Percentiles rank a stretch among this genome's conserved stretches.
Evolutionary conservation across 2,888 invertebrate species (phyloP).

Genomic region (Kuschelorhynchus macadamiae): DNA sequence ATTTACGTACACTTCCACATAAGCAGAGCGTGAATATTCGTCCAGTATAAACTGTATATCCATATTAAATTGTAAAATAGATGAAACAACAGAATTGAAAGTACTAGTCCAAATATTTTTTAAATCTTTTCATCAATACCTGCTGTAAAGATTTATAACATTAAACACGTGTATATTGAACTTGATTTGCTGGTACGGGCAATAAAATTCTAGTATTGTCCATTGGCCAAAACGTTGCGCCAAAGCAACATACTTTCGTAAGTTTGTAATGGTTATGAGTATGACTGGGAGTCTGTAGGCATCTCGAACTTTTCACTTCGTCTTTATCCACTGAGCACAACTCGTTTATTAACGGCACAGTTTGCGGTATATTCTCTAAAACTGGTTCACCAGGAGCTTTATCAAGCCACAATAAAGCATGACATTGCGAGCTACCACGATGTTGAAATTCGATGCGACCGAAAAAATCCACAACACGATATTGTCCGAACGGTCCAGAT

Average conservation of each 20-base stretch:
- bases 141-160: no score
- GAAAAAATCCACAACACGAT: conserved; percentile 60
- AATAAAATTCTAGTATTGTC: conserved; percentile 51
- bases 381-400: conserved; percentile 53
- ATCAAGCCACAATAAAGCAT: conserved; percentile 61
- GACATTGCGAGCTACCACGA: conserved; percentile 37
- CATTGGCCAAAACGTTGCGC: conserved; percentile 59
- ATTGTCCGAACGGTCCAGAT: conserved; percentile 61
- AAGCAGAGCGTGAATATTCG: conserved; percentile 51
- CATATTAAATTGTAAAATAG: conserved; percentile 61
- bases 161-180: not conserved
- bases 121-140: no score
- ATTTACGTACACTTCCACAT: no score
- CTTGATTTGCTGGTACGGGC: conserved; percentile 42
- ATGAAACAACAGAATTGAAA: conserved; percentile 63
- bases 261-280: conserved; percentile 59
- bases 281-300: conserved; percentile 58
- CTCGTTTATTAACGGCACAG: conserved; percentile 7
- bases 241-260: conserved; percentile 55
- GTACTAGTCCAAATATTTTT: conserved; percentile 59
- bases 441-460: conserved; percentile 63
- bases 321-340: conserved; percentile 40
- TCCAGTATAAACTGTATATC: conserved; percentile 58
- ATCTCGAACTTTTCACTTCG: conserved; percentile 53
- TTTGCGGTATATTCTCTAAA: not conserved